These are phyloP conservation scores for Gryllus bimaculatus DNA, from an alignment of 1,140 invertebrate species.

Conservation along the genomic window DNA sequence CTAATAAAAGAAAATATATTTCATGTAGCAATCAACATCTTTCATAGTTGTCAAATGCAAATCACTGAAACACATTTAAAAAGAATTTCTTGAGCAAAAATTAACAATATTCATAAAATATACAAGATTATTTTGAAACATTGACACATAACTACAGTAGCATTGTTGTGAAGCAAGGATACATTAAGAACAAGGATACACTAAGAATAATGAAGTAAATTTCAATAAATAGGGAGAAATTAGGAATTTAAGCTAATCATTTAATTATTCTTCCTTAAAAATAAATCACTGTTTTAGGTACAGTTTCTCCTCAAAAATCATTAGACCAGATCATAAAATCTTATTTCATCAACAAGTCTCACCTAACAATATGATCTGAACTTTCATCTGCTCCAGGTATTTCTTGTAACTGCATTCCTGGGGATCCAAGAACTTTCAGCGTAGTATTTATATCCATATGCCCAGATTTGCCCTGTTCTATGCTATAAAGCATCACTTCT, in stretches of 20 bases:
- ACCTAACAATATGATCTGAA: constrained; percentile 50
- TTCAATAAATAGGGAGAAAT: no score
- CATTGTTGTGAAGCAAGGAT: no score
- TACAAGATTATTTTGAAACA: no score
- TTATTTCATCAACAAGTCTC: neutral
- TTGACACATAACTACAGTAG: neutral
- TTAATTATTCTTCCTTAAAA: no score
- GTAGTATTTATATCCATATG: constrained; percentile 46
- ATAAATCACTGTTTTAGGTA: no score
- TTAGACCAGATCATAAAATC: no score
- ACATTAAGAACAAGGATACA: no score
- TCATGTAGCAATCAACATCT: neutral
- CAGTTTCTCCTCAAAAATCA: no score
- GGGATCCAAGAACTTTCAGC: constrained; percentile 45
- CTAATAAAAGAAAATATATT: constrained; percentile 31
- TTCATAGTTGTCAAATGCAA: neutral
- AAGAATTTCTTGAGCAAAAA: neutral
- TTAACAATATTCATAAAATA: neutral
- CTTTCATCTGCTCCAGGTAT: constrained; percentile 42
- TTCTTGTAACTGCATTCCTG: constrained; percentile 35
- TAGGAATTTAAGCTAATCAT: no score
- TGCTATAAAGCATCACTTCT: constrained; percentile 62
- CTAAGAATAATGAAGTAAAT: no score
- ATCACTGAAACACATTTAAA: neutral
- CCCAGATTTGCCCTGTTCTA: constrained; percentile 41